Base-by-base conservation (phyloP, 1,140 invertebrate species). In the Nasonia vitripennis region DNA sequence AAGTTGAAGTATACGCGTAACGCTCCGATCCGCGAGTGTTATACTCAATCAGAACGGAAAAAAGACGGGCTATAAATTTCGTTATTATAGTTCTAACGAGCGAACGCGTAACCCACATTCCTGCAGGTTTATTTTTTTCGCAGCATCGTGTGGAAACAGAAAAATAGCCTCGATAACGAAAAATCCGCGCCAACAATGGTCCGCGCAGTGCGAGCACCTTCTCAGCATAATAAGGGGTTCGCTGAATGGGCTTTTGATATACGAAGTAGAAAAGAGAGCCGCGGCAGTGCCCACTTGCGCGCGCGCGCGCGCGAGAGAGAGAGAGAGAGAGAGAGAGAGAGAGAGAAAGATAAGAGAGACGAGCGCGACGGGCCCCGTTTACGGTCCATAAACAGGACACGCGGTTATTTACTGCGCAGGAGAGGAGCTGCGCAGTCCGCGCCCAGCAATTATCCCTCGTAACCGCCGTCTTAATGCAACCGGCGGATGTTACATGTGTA, bases 311-410 rank as follows among this genome's bases (percentile, higher is more conserved):
- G 45, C 10, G 67, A 68, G n/a, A 27, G 67, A 71, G 48, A 34
- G 77, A 27, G 77, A 74, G 20, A n/a, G 48, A 78, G 1, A 23
- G 67, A 68, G n/a, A 27, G 67, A 71, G 48, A 34, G 77, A 27
- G 77, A 74, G 20, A n/a, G 48, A 78, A 0, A 23, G 17, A 11
- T 17, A 78, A 78, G 85, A 82, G 71, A 86, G 86, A 14, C 84
- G 31, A n/a, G 45, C 10, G 83, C 68, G 41, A 83, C 85, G 84
- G 88, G 81, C 89, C 83, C 85, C 89, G 84, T 91, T 90, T 91
- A 90, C 88, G 89, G 87, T 89, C 89, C 88, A 90, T 90, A 89
- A 90, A 89, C 89, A 87, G 87, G 87, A 89, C 88, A 89, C 85
- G 86, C 85, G 89, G 51, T 90, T 90, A 90, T 90, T 90, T 90